phyloP scores from a whole-genome alignment of 1,140 invertebrate species.

The Psilanteris sp. region DNA sequence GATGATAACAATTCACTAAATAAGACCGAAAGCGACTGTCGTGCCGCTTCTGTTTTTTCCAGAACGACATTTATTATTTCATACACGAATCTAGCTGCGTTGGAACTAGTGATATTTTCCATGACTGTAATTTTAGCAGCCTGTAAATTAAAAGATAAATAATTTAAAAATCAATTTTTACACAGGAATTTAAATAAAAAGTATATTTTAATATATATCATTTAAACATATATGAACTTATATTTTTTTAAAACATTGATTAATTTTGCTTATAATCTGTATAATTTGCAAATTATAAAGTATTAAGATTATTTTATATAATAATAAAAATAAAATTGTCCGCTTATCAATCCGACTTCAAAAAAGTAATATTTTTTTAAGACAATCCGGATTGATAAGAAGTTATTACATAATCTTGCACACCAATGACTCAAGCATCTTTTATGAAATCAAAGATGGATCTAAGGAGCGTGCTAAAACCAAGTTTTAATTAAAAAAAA shows the following conservation, averaged over 20 bases:
- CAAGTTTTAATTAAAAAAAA: constrained; percentile 6
- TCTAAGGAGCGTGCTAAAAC: constrained; percentile 77
- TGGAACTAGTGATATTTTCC: constrained; percentile 6
- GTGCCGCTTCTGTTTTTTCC: constrained; percentile 55
- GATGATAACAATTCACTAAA: constrained; percentile 52
- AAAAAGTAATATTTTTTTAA: constrained; percentile 12
- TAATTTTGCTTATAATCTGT: too few species aligned
- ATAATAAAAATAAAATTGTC: constrained; percentile 48
- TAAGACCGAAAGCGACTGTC: constrained; percentile 53
- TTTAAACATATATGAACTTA: too few species aligned
- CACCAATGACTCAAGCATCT: constrained; percentile 79
- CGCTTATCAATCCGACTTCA: constrained; percentile 54
- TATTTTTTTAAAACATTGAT: too few species aligned
- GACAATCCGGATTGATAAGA: constrained; percentile 50
- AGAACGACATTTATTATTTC: constrained; percentile 64
- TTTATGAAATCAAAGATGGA: constrained; percentile 71
- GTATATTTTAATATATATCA: too few species aligned
- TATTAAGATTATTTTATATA: too few species aligned
- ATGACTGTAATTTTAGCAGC: too few species aligned
- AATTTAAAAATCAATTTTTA: too few species aligned
- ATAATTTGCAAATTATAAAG: too few species aligned
- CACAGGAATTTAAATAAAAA: too few species aligned
- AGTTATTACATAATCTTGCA: constrained; percentile 77
- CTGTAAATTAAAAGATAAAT: too few species aligned
- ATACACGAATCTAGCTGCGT: constrained; percentile 35